These are phyloP conservation scores for Neodontobutis hainanensis DNA, from an alignment of 2,113 vertebrate genomes.

Conservation along the genomic window DNA sequence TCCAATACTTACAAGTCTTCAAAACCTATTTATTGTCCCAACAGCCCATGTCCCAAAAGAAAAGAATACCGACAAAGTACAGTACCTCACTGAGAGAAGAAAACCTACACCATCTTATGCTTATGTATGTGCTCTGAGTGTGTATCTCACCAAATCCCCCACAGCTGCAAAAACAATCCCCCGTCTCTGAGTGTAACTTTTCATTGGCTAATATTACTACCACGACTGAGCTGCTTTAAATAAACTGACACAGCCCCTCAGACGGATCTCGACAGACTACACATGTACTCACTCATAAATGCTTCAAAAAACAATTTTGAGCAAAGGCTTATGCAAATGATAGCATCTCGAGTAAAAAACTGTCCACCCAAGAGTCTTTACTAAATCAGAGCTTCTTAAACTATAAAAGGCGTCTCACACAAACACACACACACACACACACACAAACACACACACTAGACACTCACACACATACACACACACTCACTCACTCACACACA, in stretches of 20 bases:
- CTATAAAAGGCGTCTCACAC: too few species aligned
- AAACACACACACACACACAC: too few species aligned
- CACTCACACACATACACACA: too few species aligned
- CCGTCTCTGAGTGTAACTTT: not conserved
- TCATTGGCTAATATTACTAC: not conserved
- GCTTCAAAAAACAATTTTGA: not conserved
- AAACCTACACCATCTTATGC: constrained; percentile 1
- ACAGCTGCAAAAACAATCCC: constrained; percentile 44
- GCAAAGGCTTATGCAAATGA: constrained; percentile 35
- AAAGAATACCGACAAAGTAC: not conserved
- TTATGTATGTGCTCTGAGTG: not conserved
- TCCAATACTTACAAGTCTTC: too few species aligned
- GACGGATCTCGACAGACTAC: not conserved
- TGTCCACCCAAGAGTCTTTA: constrained; percentile 42
- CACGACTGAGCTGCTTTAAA: constrained; percentile 13
- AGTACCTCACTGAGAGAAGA: constrained; percentile 10
- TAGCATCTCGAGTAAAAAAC: constrained; percentile 25
- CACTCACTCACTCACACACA: too few species aligned
- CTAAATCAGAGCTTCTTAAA: constrained; percentile 24
- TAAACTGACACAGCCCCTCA: constrained; percentile 10
- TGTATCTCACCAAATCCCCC: constrained; percentile 8
- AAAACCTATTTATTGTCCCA: too few species aligned
- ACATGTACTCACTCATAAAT: too few species aligned
- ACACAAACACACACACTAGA: too few species aligned
- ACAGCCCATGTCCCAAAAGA: too few species aligned